Percentiles rank a stretch among this genome's conserved stretches.
Evolutionary conservation across 2,113 vertebrate genomes (phyloP).

Genomic region (Plecturocebus donacophilus): DNA sequence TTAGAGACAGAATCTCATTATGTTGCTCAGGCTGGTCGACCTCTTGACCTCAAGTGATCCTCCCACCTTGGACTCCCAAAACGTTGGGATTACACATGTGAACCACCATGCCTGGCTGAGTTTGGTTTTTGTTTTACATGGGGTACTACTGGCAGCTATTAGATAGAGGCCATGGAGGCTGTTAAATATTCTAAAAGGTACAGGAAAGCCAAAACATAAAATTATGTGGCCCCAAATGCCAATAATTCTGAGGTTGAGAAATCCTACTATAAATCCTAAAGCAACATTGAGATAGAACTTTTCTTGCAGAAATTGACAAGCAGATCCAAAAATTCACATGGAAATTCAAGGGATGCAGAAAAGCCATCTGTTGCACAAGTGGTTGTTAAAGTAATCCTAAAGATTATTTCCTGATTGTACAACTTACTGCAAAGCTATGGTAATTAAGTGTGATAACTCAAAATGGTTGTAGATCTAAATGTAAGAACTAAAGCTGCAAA

Average conservation of each 20-base stretch:
- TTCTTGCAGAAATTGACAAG: neutral
- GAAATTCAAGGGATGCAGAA: neutral
- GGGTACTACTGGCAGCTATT: neutral
- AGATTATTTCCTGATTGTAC: neutral
- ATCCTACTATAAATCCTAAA: neutral
- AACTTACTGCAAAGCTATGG: neutral
- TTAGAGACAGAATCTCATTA: too few species aligned
- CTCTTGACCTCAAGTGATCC: too few species aligned
- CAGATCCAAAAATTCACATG: neutral
- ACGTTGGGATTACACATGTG: too few species aligned
- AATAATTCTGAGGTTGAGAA: neutral
- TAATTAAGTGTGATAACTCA: neutral
- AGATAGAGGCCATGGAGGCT: neutral
- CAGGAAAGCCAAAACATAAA: neutral
- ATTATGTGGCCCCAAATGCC: neutral
- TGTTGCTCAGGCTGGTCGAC: too few species aligned
- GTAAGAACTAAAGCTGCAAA: too few species aligned
- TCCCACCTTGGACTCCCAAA: too few species aligned
- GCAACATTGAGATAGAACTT: neutral
- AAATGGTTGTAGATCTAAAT: too few species aligned
- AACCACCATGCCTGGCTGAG: too few species aligned
- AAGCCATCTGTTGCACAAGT: neutral
- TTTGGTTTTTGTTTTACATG: neutral
- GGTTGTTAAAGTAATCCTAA: too few species aligned
- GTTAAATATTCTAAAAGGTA: neutral